Evolutionary conservation across 2,888 invertebrate genomes (phyloP), one percentile per base, ranked within the genome.

Genomic region (Chaetoderma sp.): DNA sequence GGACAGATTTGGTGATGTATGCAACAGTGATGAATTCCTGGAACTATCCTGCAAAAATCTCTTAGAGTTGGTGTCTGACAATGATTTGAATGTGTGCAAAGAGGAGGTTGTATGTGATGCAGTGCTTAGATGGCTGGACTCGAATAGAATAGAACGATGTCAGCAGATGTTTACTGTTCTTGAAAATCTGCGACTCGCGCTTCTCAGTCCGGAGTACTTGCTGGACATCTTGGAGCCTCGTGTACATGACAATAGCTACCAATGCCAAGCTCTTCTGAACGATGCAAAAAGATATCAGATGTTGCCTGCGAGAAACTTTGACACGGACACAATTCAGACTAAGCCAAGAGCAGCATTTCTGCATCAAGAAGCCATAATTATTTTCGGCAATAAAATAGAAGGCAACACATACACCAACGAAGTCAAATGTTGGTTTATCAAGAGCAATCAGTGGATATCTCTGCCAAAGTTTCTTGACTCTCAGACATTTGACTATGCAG

Each of bases 1-100:
- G 87, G 55, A 65, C 36, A 71, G 73, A 47, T 79, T 78, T 65
- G 65, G 64, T n/a, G 65, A 74, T 2, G 65, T 78, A n/a, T 74
- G 74, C 25, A 64, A 73, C 44, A 73, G 68, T 21, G 76, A 77
- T 13, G 80, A 80, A 47, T 79, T 82, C 64, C 65, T 76, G 27
- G 64, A 70, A 91, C 83, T 93, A 92, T 87, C 90, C 28, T 88
- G 93, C 28, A 90, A 92, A 18, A 93, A 95, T 81, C 88, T 96
- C 28, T 90, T 91, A 67, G 90, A 90, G 60, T 90, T 96, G 57
- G 92, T 95, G 69, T 90, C 92, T 52, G 92, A 84, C 58, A 94
- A 95, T 80, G 92, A 94, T 81, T 87, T 96, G 33, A 95, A 95
- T 83, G 94, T 94, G 0, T 93, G 94, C 75, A 93, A 92, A 79